phyloP scores from a whole-genome alignment of 2,113 vertebrate species.

The Notechis scutatus region DNA sequence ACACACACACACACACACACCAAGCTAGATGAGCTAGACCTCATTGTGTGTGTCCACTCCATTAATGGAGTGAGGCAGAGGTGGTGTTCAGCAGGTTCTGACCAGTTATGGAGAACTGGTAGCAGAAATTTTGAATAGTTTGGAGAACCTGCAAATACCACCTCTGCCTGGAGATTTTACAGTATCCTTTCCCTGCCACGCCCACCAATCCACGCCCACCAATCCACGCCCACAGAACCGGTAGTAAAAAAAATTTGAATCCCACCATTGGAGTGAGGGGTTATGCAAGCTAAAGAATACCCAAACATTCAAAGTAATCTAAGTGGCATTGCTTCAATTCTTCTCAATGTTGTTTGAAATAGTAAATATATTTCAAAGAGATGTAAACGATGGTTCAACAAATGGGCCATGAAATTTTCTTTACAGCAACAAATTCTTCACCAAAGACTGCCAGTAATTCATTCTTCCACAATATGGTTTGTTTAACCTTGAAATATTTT shows the following conservation, averaged over 20 bases:
- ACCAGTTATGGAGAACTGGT: too few relatives aligned
- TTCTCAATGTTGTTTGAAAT: background rate
- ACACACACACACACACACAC: background rate
- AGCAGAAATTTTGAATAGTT: too few relatives aligned
- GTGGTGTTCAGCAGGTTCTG: too few relatives aligned
- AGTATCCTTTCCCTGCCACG: too few relatives aligned
- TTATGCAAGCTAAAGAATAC: background rate
- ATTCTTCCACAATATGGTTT: background rate
- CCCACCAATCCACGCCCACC: too few relatives aligned
- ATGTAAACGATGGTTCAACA: background rate
- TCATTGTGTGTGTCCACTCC: background rate
- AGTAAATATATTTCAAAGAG: background rate
- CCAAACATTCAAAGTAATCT: background rate
- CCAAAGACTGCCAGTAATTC: background rate
- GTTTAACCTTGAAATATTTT: background rate
- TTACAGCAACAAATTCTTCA: background rate
- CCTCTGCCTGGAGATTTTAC: too few relatives aligned
- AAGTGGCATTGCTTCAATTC: background rate
- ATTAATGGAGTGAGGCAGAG: background rate
- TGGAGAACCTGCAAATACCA: too few relatives aligned
- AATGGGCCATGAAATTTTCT: background rate
- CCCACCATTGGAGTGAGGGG: background rate
- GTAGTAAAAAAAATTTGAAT: too few relatives aligned
- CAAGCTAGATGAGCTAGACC: background rate
- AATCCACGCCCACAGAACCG: too few relatives aligned